These are phyloP conservation scores for Strigamia maritima DNA, from an alignment of 2,888 invertebrate species.

Conservation along the genomic window DNA sequence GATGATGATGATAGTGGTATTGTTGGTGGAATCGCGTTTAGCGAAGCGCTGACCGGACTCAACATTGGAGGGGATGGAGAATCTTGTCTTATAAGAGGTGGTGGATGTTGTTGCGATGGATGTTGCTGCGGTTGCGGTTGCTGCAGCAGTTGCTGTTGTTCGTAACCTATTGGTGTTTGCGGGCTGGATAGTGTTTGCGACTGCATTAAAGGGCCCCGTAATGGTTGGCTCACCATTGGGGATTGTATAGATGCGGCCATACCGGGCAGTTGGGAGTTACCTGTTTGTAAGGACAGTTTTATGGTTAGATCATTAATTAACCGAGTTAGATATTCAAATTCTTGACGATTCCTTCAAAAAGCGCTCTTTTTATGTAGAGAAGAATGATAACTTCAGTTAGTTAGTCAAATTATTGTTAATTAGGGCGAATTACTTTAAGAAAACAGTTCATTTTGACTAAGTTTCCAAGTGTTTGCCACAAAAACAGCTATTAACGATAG, in stretches of 20 bases:
- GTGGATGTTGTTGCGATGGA: constrained; percentile 39
- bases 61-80: constrained; percentile 39
- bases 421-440: too few species aligned
- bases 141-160: constrained; percentile 58
- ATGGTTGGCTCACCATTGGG: not conserved
- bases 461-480: too few species aligned
- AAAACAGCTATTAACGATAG: too few species aligned
- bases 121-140: constrained; percentile 51
- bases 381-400: too few species aligned
- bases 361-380: too few species aligned
- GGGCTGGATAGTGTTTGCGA: constrained; percentile 26
- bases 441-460: too few species aligned
- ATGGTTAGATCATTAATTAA: not conserved
- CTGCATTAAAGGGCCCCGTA: constrained; percentile 14
- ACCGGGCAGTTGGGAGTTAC: constrained; percentile 2
- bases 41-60: constrained; percentile 34
- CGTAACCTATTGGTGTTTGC: constrained; percentile 57
- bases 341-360: too few species aligned
- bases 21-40: not conserved
- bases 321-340: too few species aligned
- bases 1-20: constrained; percentile 39
- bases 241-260: constrained; percentile 6
- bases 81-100: constrained; percentile 41
- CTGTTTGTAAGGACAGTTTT: not conserved
- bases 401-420: too few species aligned